These are phyloP conservation scores for Polypterus bichir DNA, from an alignment of 2,113 vertebrate genomes.

Conservation along the genomic window DNA sequence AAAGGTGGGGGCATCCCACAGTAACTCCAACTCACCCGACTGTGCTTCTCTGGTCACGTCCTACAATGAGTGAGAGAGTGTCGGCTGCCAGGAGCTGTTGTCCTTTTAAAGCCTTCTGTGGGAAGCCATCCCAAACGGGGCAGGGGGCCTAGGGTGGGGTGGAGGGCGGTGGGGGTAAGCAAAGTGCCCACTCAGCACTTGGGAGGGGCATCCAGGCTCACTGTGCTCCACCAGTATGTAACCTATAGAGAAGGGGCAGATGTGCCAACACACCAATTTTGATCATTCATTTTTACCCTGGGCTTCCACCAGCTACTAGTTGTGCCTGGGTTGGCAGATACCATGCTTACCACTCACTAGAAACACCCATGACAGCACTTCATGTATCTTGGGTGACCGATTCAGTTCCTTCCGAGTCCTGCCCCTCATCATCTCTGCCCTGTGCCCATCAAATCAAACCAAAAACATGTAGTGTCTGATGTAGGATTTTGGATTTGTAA, in stretches of 20 bases:
- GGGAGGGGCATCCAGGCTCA: constrained; percentile 28
- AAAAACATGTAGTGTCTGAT: no score
- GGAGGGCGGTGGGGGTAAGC: constrained; percentile 11
- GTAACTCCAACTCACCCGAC: constrained; percentile 47
- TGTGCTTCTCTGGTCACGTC: constrained; percentile 43
- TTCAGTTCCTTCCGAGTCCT: no score
- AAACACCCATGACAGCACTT: no score
- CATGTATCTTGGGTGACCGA: no score
- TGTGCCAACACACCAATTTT: constrained; percentile 56
- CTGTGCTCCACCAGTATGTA: constrained; percentile 41
- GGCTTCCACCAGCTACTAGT: no score
- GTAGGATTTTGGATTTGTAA: no score
- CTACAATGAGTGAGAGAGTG: constrained; percentile 42
- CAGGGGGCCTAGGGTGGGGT: constrained; percentile 12
- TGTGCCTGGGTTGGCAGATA: no score
- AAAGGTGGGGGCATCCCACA: constrained; percentile 11
- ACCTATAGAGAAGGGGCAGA: constrained; percentile 45
- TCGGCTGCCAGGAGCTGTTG: constrained; percentile 35
- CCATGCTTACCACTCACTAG: no score
- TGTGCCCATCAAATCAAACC: no score
- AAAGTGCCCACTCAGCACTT: constrained; percentile 44
- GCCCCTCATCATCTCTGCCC: no score
- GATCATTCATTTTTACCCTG: not conserved
- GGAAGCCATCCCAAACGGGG: constrained; percentile 31
- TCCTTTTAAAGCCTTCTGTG: constrained; percentile 67